Evolutionary conservation across 2,888 invertebrate genomes (phyloP).

Genomic region (Macropis europaea): DNA sequence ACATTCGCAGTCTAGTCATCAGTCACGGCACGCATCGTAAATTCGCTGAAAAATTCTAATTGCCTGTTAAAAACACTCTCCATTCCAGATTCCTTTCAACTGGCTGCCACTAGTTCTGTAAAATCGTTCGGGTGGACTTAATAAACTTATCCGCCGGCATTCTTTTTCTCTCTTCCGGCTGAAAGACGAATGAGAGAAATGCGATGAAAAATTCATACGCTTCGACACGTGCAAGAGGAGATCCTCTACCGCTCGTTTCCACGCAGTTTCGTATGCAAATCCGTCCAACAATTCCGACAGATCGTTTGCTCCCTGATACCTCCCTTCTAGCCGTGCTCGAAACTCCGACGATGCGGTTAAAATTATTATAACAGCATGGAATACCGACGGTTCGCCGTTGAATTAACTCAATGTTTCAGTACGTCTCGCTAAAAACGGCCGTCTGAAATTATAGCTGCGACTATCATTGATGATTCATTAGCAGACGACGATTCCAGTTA

Average conservation of each 20-base stretch:
- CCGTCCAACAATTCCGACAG: neutral
- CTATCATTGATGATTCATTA: neutral
- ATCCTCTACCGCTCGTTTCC: neutral
- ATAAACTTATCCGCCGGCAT: neutral
- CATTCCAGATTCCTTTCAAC: too few relatives aligned
- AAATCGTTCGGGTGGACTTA: neutral
- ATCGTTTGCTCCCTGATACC: neutral
- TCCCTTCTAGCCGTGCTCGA: neutral
- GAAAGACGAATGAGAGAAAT: conserved; percentile 1
- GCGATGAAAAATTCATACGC: conserved; percentile 9
- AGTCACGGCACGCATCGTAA: too few relatives aligned
- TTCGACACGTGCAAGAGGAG: neutral
- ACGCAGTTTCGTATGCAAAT: conserved; percentile 3
- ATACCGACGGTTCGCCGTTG: neutral
- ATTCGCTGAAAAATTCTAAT: too few relatives aligned
- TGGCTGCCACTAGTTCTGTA: too few relatives aligned
- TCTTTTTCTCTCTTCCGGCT: neutral
- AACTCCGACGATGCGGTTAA: neutral
- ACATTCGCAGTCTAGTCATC: too few relatives aligned
- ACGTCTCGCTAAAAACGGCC: conserved; percentile 1
- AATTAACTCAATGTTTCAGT: conserved; percentile 17
- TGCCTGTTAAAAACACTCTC: too few relatives aligned
- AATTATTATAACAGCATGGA: conserved; percentile 2
- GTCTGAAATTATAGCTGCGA: too few relatives aligned
- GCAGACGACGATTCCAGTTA: neutral